phyloP scores from a whole-genome alignment of 1,140 invertebrate genomes.

The Gonioctena quinquepunctata region DNA sequence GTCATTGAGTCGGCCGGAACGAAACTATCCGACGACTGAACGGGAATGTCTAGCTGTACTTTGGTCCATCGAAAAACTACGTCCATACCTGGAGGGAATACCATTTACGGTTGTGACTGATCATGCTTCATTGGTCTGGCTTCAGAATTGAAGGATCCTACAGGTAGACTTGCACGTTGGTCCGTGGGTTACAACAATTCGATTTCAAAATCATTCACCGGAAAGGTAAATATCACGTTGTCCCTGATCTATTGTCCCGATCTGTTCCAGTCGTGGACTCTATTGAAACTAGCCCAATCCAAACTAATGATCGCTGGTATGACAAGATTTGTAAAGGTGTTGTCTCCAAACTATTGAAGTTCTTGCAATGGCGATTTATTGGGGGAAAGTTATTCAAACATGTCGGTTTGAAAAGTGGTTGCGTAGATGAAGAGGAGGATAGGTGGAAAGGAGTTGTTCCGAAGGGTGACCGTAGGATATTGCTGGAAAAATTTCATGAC shows the following conservation, averaged over 20 bases:
- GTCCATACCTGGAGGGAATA: slow-evolving; percentile 50
- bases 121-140: slow-evolving; percentile 54
- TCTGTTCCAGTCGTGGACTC: slow-evolving; percentile 11
- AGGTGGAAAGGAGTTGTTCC: slow-evolving; percentile 14
- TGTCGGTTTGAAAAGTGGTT: not conserved
- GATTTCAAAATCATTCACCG: slow-evolving; percentile 40
- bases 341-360: not conserved
- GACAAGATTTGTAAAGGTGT: too few species aligned
- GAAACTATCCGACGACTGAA: slow-evolving; percentile 52
- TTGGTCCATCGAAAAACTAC: slow-evolving; percentile 47
- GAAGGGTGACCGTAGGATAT: not conserved
- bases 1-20: slow-evolving; percentile 44
- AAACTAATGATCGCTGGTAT: too few species aligned
- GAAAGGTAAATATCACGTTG: slow-evolving; percentile 47
- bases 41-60: slow-evolving; percentile 55
- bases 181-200: not conserved
- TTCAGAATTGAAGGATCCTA: slow-evolving; percentile 34
- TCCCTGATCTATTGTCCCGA: slow-evolving; percentile 31
- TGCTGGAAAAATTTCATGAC: slow-evolving; percentile 1
- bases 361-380: not conserved
- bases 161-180: slow-evolving; percentile 24
- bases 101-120: slow-evolving; percentile 56
- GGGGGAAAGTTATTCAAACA: not conserved
- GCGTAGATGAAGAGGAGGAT: not conserved
- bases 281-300: not conserved